Conservation (phyloP, 2,888 invertebrate species). For the Luperina testacea region DNA sequence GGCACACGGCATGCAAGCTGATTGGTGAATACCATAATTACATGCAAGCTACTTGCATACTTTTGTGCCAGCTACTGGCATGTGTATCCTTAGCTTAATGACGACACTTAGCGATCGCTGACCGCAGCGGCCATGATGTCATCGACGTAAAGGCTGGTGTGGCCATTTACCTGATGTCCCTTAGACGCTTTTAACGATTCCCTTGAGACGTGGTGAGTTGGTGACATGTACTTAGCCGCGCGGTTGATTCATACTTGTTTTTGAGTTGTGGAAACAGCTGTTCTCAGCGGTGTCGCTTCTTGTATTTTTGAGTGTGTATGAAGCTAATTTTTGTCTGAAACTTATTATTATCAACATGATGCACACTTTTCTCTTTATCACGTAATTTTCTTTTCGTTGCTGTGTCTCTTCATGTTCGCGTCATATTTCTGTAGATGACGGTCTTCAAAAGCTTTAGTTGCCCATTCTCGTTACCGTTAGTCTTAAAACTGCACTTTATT, state of each 20-base stretch:
- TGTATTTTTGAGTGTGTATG: constrained; percentile 15
- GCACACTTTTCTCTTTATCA: constrained; percentile 21
- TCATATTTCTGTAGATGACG: background rate
- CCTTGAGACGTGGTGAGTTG: constrained; percentile 21
- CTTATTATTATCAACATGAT: constrained; percentile 25
- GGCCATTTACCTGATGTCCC: constrained; percentile 49
- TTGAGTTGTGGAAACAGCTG: constrained; percentile 38
- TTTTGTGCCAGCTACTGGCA: no score
- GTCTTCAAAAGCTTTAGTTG: background rate
- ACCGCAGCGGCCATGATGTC: constrained; percentile 56
- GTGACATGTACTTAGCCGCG: constrained; percentile 34
- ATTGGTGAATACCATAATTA: no score
- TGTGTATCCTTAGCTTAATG: constrained; percentile 12
- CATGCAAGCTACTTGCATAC: no score
- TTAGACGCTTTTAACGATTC: constrained; percentile 33
- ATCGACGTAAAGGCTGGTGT: constrained; percentile 19
- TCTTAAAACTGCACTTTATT: background rate
- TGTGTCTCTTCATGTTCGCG: background rate
- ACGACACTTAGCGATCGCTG: constrained; percentile 35
- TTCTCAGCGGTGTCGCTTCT: background rate
- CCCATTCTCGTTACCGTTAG: background rate
- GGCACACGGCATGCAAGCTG: no score
- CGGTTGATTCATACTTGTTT: constrained; percentile 46
- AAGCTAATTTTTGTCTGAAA: background rate
- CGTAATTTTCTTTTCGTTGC: constrained; percentile 2